A percentile compares a stretch with the other conserved stretches of the same genome.
These are phyloP conservation scores for Plectropomus leopardus DNA, from an alignment of 2,113 vertebrate species.

Conservation along the genomic window DNA sequence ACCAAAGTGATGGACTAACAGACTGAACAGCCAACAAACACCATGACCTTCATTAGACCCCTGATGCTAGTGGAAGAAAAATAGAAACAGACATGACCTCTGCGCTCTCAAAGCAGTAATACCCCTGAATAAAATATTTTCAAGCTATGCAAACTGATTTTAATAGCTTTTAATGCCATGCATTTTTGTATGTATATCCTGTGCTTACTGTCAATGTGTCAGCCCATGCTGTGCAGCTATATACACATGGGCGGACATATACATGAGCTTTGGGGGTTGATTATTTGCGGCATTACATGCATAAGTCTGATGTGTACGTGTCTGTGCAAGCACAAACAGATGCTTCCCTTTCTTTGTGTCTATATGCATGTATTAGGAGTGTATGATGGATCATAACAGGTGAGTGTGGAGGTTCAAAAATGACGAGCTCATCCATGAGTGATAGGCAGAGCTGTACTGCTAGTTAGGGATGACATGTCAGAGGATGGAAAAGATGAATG, in stretches of 20 bases:
- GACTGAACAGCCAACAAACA: slow-evolving; percentile 3
- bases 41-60: not conserved
- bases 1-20: not conserved
- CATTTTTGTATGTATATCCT: not conserved
- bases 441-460: slow-evolving; percentile 9
- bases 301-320: slow-evolving; percentile 10
- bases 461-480: not conserved
- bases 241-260: slow-evolving; percentile 2
- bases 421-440: slow-evolving; percentile 18
- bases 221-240: not conserved
- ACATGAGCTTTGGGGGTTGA: slow-evolving; percentile 19
- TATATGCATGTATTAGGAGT: not conserved
- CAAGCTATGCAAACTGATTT: slow-evolving; percentile 2
- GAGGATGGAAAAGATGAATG: slow-evolving; percentile 36
- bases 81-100: not conserved
- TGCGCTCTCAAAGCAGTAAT: not conserved
- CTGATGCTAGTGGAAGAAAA: slow-evolving; percentile 1
- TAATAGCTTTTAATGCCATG: not conserved
- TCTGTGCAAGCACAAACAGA: slow-evolving; percentile 40
- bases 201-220: not conserved
- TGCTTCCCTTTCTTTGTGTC: slow-evolving; percentile 27
- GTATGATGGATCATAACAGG: slow-evolving; percentile 19
- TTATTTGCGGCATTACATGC: not conserved
- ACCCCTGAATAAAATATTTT: not conserved
- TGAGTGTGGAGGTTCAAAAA: not conserved